Base-by-base conservation (phyloP, 1,140 invertebrate genomes). In the Drosophila asahinai region DNA sequence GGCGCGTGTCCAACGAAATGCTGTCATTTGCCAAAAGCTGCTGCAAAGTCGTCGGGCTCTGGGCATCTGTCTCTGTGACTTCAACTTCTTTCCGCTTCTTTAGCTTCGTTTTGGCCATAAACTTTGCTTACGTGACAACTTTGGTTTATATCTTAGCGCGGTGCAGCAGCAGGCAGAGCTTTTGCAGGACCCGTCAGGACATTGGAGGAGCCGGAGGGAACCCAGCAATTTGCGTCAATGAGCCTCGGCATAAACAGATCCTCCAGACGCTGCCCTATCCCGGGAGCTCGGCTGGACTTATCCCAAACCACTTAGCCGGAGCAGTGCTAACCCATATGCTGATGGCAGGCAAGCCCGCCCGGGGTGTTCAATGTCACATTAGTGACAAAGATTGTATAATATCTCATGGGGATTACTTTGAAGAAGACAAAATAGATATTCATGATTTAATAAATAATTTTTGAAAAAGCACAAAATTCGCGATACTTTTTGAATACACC, bases 61-160 rank as follows among this genome's bases (percentile, higher is more conserved):
- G 43, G 33, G 36, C 9, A 27, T 58, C 51, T 33, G 19, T 48
- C 36, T 47, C 49, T 57, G 33, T 27, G 71, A 63, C 36, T 81
- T 22, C 11, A 72, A 42, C 57, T 77, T 25, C 64, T 52, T 75
- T 42, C 25, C 51, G 38, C 22, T 57, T 78, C 49, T 57, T 70
- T 47, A 60, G 51, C 52, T 59, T 73, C 77, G 47, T 78, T 83
- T 84, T 79, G 86, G 81, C 67, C 78, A 91, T 91, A 87, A 91
- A 91, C 81, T 84, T 83, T 83, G 87, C 87, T 91, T 91, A 91
- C 87, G 87, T 91, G 87, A 91, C 76, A 87, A 87, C 78, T 87
- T 91, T 87, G 80, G 75, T 82, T 91, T 91, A 91, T 91, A 82
- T 87, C 83, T 80, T 77, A 58, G 80, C 80, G 84, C 70, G 74